Evolutionary conservation across 2,888 invertebrate species (phyloP).

Genomic region (Lingula anatina): DNA sequence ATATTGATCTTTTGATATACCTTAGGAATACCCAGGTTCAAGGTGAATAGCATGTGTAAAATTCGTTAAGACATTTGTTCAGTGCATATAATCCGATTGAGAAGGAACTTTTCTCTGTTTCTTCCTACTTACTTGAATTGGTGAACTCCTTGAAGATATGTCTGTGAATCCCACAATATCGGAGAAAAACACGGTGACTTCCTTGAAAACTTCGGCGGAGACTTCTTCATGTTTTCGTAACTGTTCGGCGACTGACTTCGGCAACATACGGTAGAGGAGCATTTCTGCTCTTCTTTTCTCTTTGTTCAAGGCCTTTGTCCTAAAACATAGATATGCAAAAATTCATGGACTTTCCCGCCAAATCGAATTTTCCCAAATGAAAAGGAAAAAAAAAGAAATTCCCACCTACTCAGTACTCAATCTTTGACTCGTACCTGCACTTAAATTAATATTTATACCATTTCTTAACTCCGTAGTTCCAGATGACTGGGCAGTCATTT

Average conservation of each 20-base stretch:
- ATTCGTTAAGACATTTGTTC: too few species aligned
- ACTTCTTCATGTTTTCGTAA: conserved; percentile 34
- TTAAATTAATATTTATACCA: too few species aligned
- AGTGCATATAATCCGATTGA: too few species aligned
- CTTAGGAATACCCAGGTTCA: too few species aligned
- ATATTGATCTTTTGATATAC: too few species aligned
- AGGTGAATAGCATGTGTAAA: too few species aligned
- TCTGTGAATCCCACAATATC: conserved; percentile 41
- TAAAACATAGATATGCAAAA: conserved; percentile 5
- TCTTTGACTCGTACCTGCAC: too few species aligned
- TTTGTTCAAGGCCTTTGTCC: conserved; percentile 33
- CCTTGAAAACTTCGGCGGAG: conserved; percentile 29
- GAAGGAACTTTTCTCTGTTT: background rate
- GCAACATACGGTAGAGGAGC: conserved; percentile 46
- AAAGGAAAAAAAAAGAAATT: too few species aligned
- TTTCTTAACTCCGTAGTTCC: too few species aligned
- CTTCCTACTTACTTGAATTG: conserved; percentile 25
- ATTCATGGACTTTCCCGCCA: background rate
- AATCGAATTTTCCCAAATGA: too few species aligned
- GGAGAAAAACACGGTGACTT: conserved; percentile 40
- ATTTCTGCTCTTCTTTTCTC: conserved; percentile 41
- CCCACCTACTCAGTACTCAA: too few species aligned
- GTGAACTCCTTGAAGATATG: conserved; percentile 34
- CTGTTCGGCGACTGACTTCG: conserved; percentile 41
- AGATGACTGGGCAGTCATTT: too few species aligned